Conservation (phyloP, 1,140 invertebrate genomes). For the Chlorops oryzae region DNA sequence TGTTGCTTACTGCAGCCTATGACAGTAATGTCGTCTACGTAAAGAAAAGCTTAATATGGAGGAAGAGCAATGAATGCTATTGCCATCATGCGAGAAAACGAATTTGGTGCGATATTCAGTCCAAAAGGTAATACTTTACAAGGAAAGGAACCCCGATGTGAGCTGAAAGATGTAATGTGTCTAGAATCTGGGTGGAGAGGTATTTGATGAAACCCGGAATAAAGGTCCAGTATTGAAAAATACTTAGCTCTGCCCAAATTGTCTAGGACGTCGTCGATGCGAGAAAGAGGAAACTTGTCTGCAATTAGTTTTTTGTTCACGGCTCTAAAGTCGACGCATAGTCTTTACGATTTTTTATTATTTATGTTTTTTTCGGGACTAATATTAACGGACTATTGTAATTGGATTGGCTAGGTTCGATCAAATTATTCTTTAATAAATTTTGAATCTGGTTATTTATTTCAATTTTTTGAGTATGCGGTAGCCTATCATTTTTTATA, state of each 20-base stretch:
- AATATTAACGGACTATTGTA: slow-evolving; percentile 5
- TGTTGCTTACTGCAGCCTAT: slow-evolving; percentile 1
- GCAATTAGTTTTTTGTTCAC: slow-evolving; percentile 6
- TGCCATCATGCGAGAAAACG: slow-evolving; percentile 7
- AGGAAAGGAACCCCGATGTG: background rate
- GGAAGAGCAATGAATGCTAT: slow-evolving; percentile 3
- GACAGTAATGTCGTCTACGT: background rate
- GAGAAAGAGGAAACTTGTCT: slow-evolving; percentile 48
- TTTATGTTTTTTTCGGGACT: no score
- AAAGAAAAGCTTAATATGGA: no score
- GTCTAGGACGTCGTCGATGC: slow-evolving; percentile 39
- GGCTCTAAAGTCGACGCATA: slow-evolving; percentile 10
- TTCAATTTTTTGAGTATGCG: slow-evolving; percentile 1
- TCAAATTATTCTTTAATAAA: slow-evolving; percentile 9
- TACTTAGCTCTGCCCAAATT: no score
- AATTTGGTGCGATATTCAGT: background rate
- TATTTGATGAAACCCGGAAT: no score
- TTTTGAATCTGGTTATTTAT: slow-evolving; percentile 1
- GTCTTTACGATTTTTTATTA: slow-evolving; percentile 5
- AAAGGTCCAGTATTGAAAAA: no score
- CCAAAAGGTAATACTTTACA: slow-evolving; percentile 1
- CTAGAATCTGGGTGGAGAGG: no score
- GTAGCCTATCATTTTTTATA: no score
- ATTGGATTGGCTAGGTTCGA: slow-evolving; percentile 1
- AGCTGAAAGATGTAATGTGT: no score